A percentile compares a stretch with the other conserved stretches of the same genome.
Evolutionary conservation across 2,888 invertebrate genomes (phyloP).

Genomic region (Cosmia trapezina): DNA sequence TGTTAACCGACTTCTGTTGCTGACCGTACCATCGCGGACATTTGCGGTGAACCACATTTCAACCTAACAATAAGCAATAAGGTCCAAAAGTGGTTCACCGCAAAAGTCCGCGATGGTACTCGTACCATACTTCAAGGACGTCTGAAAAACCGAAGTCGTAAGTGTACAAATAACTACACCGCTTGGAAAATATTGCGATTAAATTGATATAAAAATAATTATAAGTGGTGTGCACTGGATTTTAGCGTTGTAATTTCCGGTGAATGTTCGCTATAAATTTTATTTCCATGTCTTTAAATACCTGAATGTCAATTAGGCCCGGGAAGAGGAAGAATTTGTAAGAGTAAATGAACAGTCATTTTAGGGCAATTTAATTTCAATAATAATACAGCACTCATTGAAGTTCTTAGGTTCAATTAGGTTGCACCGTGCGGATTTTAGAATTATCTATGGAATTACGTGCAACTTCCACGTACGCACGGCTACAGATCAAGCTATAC

Average conservation of each 20-base stretch:
- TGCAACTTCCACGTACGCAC: too few species aligned
- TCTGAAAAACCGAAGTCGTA: background rate
- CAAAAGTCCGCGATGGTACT: too few species aligned
- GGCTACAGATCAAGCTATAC: too few species aligned
- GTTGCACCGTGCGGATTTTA: too few species aligned
- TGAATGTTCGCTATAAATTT: slow-evolving; percentile 29
- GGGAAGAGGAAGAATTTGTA: slow-evolving; percentile 37
- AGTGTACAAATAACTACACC: background rate
- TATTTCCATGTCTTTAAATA: slow-evolving; percentile 41
- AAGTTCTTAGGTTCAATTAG: background rate
- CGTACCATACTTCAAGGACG: slow-evolving; percentile 19
- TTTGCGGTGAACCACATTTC: too few species aligned
- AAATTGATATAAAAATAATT: slow-evolving; percentile 4
- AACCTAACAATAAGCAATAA: too few species aligned
- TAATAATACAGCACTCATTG: background rate
- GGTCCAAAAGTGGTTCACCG: too few species aligned
- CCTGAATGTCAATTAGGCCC: background rate
- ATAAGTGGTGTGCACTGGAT: background rate
- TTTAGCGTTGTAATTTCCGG: slow-evolving; percentile 25
- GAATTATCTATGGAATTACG: too few species aligned
- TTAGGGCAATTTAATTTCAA: background rate
- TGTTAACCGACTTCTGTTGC: too few species aligned
- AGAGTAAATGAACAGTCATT: background rate
- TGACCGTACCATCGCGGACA: too few species aligned
- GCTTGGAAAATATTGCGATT: background rate